These are phyloP conservation scores for Dipus sagitta DNA, from an alignment of 2,797 vertebrate species.

Conservation along the genomic window DNA sequence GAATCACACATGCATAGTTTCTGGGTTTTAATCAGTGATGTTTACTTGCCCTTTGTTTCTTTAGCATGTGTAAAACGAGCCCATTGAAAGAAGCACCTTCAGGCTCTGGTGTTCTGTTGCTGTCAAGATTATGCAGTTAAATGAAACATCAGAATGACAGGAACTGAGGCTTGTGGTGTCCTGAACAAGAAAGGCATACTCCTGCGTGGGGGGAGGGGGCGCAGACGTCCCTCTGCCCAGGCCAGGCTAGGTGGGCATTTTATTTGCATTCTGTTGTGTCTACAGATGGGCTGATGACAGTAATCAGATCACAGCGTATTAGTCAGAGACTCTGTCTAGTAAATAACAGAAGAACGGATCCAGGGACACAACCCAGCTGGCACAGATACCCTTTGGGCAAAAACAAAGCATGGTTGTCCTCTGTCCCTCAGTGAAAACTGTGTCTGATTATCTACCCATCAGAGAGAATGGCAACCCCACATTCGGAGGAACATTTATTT, in stretches of 20 bases:
- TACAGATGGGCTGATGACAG: constrained; percentile 52
- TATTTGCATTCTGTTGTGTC: constrained; percentile 64
- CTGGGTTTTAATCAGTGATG: neutral
- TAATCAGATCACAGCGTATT: constrained; percentile 64
- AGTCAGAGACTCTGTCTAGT: constrained; percentile 69
- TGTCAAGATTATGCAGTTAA: neutral
- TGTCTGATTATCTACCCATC: constrained; percentile 26
- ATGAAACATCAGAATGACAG: neutral
- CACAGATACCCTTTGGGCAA: constrained; percentile 31
- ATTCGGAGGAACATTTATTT: neutral
- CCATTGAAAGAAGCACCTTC: neutral
- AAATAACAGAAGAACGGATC: constrained; percentile 54
- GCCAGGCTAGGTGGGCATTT: constrained; percentile 24
- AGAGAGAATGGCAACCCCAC: neutral
- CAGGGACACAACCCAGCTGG: constrained; percentile 39
- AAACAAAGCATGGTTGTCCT: constrained; percentile 15
- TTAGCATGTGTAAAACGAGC: constrained; percentile 34
- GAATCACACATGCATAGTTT: neutral
- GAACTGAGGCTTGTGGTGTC: neutral
- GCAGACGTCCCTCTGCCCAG: neutral
- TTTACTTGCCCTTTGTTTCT: constrained; percentile 9
- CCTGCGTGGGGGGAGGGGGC: neutral
- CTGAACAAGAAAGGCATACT: neutral
- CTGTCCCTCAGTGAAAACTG: neutral
- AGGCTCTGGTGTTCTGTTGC: neutral